phyloP scores from a whole-genome alignment of 2,888 invertebrate genomes.

The Troilus luridus region DNA sequence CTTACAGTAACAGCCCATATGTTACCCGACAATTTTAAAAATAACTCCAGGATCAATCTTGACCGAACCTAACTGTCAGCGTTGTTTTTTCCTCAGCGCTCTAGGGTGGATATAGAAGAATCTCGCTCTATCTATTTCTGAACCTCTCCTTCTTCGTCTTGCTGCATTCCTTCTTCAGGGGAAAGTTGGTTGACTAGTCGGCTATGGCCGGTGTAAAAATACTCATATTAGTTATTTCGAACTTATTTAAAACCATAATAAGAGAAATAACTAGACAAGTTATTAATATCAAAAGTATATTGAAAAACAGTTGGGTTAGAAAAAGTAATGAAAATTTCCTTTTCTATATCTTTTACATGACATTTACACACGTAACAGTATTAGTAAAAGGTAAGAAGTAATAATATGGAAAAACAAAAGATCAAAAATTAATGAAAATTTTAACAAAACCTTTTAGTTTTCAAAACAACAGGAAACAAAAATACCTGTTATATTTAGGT shows the following conservation, averaged over 20 bases:
- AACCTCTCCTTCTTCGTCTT: conserved; percentile 29
- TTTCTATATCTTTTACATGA: too few species aligned
- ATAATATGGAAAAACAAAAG: too few species aligned
- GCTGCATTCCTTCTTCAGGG: conserved; percentile 4
- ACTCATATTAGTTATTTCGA: neutral
- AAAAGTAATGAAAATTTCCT: too few species aligned
- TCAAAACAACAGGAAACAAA: too few species aligned
- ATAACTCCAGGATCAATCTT: conserved; percentile 13
- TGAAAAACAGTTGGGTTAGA: too few species aligned
- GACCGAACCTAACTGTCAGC: conserved; percentile 9
- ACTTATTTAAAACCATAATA: neutral
- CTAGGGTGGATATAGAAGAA: conserved; percentile 38
- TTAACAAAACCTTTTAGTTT: too few species aligned
- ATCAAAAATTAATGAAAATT: too few species aligned
- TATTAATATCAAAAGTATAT: too few species aligned
- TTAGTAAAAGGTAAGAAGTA: too few species aligned
- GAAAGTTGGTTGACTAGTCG: neutral
- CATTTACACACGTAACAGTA: too few species aligned
- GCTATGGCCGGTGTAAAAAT: neutral
- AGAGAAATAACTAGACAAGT: neutral
- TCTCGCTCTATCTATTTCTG: conserved; percentile 32
- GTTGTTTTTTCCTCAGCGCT: neutral
- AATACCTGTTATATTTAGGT: too few species aligned
- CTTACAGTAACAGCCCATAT: neutral
- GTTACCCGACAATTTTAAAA: conserved; percentile 23